Conservation (phyloP, 2,113 vertebrate genomes). For the Dryoscopus gambensis region DNA sequence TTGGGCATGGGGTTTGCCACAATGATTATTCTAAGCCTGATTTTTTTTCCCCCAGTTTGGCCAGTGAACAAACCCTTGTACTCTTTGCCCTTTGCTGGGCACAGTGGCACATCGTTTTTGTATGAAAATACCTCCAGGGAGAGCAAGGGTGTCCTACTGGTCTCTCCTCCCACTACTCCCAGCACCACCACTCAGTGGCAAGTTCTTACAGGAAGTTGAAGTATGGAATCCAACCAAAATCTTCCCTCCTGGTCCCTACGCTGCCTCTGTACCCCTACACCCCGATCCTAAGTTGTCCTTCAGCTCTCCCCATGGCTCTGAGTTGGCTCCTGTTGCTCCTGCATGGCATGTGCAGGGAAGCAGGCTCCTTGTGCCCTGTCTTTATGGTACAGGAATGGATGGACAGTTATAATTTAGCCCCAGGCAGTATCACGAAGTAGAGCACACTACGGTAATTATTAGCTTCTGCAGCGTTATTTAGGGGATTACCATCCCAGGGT, state of each 20-base stretch:
- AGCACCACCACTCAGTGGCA: neutral
- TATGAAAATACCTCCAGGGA: neutral
- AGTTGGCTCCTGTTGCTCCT: neutral
- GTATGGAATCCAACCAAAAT: neutral
- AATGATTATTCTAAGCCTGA: neutral
- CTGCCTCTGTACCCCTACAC: neutral
- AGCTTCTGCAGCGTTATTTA: conserved; percentile 60
- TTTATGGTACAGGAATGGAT: neutral
- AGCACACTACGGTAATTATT: conserved; percentile 48
- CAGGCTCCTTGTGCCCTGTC: neutral
- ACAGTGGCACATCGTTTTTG: neutral
- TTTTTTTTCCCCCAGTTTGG: neutral
- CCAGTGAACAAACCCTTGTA: neutral
- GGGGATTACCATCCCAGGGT: conserved; percentile 14
- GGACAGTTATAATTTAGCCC: conserved; percentile 16
- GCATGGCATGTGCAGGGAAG: neutral
- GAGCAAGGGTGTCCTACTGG: neutral
- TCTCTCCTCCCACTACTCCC: neutral
- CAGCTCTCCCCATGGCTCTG: neutral
- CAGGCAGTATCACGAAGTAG: conserved; percentile 25
- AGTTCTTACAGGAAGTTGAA: neutral
- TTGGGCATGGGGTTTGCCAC: neutral
- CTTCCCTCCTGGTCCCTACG: neutral
- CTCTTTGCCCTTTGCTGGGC: neutral
- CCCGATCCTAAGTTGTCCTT: neutral